Evolutionary conservation across 2,888 invertebrate species (phyloP).

Genomic region (Drosophila trichaetosa): DNA sequence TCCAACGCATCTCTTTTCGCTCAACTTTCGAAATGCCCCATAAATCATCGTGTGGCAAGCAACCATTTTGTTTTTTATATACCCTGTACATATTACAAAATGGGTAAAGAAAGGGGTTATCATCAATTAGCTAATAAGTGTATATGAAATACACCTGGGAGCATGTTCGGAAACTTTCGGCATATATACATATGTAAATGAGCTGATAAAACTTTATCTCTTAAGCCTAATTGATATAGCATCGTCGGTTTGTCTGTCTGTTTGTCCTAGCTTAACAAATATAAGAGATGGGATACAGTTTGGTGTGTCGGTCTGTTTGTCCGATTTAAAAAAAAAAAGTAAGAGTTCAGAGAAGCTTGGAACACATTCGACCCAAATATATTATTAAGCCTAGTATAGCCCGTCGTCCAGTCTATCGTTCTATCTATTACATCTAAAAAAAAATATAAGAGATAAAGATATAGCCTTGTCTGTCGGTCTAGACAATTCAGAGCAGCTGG

Average conservation of each 20-base stretch:
- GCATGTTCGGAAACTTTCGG: not conserved
- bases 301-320: not conserved
- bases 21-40: slow-evolving; percentile 71
- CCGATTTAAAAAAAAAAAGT: not conserved
- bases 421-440: not conserved
- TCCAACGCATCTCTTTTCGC: slow-evolving; percentile 29
- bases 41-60: slow-evolving; percentile 71
- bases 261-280: not conserved
- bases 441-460: not conserved
- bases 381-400: not conserved
- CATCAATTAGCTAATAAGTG: not conserved
- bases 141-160: not conserved
- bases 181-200: not conserved
- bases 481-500: not conserved
- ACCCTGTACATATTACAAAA: slow-evolving; percentile 9
- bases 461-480: not conserved
- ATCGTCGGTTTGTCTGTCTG: not conserved
- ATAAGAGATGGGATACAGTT: not conserved
- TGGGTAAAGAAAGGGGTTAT: not conserved
- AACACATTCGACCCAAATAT: too few relatives aligned
- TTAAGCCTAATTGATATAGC: too few relatives aligned
- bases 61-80: slow-evolving; percentile 63
- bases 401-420: not conserved
- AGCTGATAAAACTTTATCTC: not conserved
- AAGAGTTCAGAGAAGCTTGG: not conserved